Conservation (phyloP, 2,888 invertebrate species). For the Drosophila robusta region DNA sequence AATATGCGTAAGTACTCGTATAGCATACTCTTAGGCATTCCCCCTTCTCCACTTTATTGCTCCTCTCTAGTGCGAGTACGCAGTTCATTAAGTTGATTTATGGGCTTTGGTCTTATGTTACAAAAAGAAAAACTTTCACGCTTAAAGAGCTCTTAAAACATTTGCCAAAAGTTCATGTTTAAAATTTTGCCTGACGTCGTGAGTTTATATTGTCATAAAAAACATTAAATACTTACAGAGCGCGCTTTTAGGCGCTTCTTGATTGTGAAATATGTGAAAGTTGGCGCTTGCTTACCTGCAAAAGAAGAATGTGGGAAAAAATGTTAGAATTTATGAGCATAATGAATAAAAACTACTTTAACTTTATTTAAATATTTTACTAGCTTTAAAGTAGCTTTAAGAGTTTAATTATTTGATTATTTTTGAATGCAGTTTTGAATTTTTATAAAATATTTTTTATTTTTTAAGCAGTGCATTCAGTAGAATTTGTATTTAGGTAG, state of each 20-base stretch:
- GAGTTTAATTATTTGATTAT: not conserved
- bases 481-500: too few relatives aligned
- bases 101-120: conserved; percentile 22
- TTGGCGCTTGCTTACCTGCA: conserved; percentile 56
- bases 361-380: conserved; percentile 4
- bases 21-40: conserved; percentile 32
- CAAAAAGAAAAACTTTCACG: conserved; percentile 15
- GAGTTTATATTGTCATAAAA: not conserved
- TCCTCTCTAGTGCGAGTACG: not conserved
- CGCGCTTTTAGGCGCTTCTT: conserved; percentile 1
- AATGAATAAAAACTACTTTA: not conserved
- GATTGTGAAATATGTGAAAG: conserved; percentile 14
- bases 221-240: conserved; percentile 33
- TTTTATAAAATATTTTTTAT: too few relatives aligned
- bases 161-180: conserved; percentile 14
- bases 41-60: not conserved
- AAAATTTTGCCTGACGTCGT: conserved; percentile 5
- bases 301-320: conserved; percentile 18
- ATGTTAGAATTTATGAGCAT: not conserved
- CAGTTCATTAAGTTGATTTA: conserved; percentile 60
- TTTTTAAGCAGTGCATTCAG: too few relatives aligned
- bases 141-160: conserved; percentile 14
- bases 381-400: too few relatives aligned
- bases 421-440: not conserved
- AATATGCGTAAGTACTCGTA: conserved; percentile 8